A percentile compares a stretch with the other conserved stretches of the same genome.
Evolutionary conservation across 2,888 invertebrate genomes (phyloP).

Genomic region (Nycteola revayana): DNA sequence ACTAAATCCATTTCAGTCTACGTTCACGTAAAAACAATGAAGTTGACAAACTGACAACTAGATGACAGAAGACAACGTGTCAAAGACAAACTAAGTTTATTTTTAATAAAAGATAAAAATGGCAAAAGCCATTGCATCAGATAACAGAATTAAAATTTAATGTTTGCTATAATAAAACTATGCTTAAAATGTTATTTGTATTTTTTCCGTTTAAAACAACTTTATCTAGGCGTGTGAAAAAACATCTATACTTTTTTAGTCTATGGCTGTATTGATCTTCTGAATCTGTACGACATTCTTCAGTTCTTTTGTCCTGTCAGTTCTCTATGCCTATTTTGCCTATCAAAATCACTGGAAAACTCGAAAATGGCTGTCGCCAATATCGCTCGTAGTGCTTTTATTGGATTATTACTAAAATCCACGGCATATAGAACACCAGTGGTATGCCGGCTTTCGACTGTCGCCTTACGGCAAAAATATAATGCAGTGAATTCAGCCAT

Average conservation of each 20-base stretch:
- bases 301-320: slow-evolving; percentile 33
- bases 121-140: too few relatives aligned
- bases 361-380: slow-evolving; percentile 73
- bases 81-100: slow-evolving; percentile 29
- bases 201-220: too few relatives aligned
- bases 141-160: too few relatives aligned
- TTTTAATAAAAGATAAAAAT: too few relatives aligned
- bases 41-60: slow-evolving; percentile 25
- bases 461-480: slow-evolving; percentile 66
- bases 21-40: slow-evolving; percentile 55
- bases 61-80: slow-evolving; percentile 36
- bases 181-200: too few relatives aligned
- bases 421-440: slow-evolving; percentile 60
- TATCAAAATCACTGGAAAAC: slow-evolving; percentile 22
- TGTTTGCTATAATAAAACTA: too few relatives aligned
- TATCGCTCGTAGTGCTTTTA: slow-evolving; percentile 71
- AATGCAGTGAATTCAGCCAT: slow-evolving; percentile 49
- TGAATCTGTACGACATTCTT: slow-evolving; percentile 12
- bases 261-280: slow-evolving; percentile 3
- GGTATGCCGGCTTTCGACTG: slow-evolving; percentile 68
- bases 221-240: too few relatives aligned
- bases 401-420: slow-evolving; percentile 72
- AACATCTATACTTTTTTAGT: background rate
- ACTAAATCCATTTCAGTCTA: slow-evolving; percentile 58
- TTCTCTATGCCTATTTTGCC: too few relatives aligned